Base-by-base conservation (phyloP, 2,797 vertebrate species). In the Myiotriccus ornatus region DNA sequence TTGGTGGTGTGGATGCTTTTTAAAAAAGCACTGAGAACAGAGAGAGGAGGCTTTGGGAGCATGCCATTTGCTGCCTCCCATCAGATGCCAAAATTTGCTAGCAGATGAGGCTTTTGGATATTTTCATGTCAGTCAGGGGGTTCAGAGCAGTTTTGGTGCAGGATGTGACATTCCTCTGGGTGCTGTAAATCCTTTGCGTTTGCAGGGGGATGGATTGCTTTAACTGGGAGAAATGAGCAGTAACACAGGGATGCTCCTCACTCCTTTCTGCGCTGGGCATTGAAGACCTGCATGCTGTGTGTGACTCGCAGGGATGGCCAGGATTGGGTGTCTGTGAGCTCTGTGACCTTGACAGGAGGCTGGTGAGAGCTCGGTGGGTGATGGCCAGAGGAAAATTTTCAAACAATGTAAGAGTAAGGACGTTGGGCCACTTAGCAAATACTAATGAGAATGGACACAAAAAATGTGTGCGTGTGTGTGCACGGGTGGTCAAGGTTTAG, bases 191-290 rank as follows among this genome's bases (percentile, higher is more conserved):
- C 41, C 62, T 73, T 67, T 43, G 22, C 43, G 41, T 49, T 85
- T 94, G 34, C 37, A 52, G 68, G 4, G 5, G 27, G 32, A 47
- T 77, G 49, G 30, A 69, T 79, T 90, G 46, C 24, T 84, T 46
- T 74, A n/a, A 41, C 47, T 92, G 53, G 49, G 68, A 43, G 63
- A 82, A 52, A 60, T 63, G 37, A 87, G 20, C 3, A 16, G 56
- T 28, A 70, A 49, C n/a, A 35, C 12, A 82, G 53, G 34, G n/a
- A 3, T 64, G 20, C 32, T 20, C 5, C 12, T 14, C 12, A 1
- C 9, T 0, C 0, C 43, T 68, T 75, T 53, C 18, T 78, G 12
- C 44, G 55, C 27, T 1, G 18, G 34, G 5, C 0, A 0, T 1
- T 46, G 62, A 59, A 87, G 52, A 84, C 46, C 55, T 56, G 9